These are phyloP conservation scores for Pelvicachromis taeniatus DNA, from an alignment of 2,113 vertebrate genomes.

Conservation along the genomic window DNA sequence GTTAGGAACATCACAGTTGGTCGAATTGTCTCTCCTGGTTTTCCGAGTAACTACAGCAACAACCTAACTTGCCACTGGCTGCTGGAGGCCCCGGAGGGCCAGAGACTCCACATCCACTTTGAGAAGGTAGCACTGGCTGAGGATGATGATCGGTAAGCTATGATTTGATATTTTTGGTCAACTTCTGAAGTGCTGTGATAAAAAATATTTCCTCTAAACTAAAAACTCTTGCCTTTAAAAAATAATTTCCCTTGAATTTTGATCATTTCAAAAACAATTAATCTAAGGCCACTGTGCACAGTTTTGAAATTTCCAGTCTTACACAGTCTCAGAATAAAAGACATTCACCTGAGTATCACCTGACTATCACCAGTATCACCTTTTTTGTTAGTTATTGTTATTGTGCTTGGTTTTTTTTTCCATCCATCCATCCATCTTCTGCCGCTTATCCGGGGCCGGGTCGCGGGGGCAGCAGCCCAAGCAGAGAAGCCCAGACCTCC, in stretches of 20 bases:
- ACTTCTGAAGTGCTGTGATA: not conserved
- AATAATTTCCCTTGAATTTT: not conserved
- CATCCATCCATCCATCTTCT: no score
- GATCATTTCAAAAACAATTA: not conserved
- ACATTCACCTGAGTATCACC: not conserved
- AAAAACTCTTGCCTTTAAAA: not conserved
- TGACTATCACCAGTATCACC: no score
- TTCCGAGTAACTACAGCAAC: slow-evolving; percentile 93
- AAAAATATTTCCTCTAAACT: no score
- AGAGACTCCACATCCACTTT: slow-evolving; percentile 88
- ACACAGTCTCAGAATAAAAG: not conserved
- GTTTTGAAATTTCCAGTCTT: not conserved
- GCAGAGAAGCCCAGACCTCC: no score
- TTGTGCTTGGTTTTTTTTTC: not conserved
- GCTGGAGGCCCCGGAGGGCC: slow-evolving; percentile 79
- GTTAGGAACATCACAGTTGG: slow-evolving; percentile 83
- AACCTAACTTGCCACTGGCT: slow-evolving; percentile 95
- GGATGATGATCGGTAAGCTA: slow-evolving; percentile 86
- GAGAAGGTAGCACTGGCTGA: slow-evolving; percentile 94
- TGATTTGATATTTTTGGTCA: not conserved
- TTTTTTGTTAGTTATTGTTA: not conserved
- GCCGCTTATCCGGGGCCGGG: no score
- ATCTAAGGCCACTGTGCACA: rapidly evolving
- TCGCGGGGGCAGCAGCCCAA: no score
- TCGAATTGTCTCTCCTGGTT: slow-evolving; percentile 85